phyloP scores from a whole-genome alignment of 2,888 invertebrate species.

The Augiades crinisus region DNA sequence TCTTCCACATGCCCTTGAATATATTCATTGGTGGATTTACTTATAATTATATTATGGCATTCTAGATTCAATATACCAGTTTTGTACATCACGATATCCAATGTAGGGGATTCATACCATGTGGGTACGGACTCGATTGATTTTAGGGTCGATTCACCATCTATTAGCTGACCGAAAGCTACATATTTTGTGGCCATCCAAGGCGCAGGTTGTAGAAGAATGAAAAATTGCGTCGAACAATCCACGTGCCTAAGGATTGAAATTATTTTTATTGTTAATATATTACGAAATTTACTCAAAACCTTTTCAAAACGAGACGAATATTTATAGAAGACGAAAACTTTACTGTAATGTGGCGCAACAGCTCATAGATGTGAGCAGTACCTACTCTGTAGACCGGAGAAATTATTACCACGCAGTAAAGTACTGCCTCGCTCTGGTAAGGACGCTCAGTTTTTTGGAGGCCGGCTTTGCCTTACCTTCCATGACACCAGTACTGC shows the following conservation, averaged over 20 bases:
- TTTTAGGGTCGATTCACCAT: slow-evolving; percentile 82
- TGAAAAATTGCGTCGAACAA: slow-evolving; percentile 86
- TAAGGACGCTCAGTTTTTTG: too few relatives aligned
- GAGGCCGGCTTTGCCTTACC: too few relatives aligned
- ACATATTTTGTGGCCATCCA: slow-evolving; percentile 89
- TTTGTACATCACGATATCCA: slow-evolving; percentile 47
- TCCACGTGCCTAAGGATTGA: slow-evolving; percentile 70
- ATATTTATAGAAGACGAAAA: too few relatives aligned
- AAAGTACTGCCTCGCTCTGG: too few relatives aligned
- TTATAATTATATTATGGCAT: slow-evolving; percentile 57
- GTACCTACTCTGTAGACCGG: too few relatives aligned
- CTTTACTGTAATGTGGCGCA: too few relatives aligned
- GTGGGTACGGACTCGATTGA: slow-evolving; percentile 83
- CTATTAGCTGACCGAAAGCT: slow-evolving; percentile 87
- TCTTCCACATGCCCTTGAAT: slow-evolving; percentile 61
- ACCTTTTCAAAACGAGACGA: too few relatives aligned
- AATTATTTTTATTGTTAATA: too few relatives aligned
- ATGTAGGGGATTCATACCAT: slow-evolving; percentile 82
- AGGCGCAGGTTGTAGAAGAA: slow-evolving; percentile 83
- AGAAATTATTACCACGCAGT: too few relatives aligned
- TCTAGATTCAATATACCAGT: slow-evolving; percentile 63
- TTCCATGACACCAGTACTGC: too few relatives aligned
- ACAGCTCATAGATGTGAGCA: too few relatives aligned
- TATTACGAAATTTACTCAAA: too few relatives aligned
- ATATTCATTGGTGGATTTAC: slow-evolving; percentile 53